phyloP scores from a whole-genome alignment of 2,888 invertebrate genomes.

The Epinotia demarniana region DNA sequence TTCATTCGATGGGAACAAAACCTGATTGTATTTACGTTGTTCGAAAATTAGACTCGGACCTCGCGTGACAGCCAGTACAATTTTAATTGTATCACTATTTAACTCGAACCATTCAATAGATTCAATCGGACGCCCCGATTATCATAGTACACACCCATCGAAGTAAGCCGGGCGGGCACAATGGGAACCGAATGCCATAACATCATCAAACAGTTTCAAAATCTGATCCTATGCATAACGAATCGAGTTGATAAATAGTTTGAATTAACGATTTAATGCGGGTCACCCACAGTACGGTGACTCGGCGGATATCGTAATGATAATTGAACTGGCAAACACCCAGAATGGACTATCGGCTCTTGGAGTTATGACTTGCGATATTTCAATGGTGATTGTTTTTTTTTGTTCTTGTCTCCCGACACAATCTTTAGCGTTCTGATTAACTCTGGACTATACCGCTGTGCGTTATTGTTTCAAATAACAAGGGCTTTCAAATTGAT shows the following conservation, averaged over 20 bases:
- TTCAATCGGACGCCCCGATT: constrained; percentile 76
- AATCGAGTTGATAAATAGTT: constrained; percentile 84
- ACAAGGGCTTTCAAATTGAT: constrained; percentile 46
- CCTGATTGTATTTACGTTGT: constrained; percentile 66
- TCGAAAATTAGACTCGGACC: constrained; percentile 66
- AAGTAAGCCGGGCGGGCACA: constrained; percentile 78
- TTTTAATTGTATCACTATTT: constrained; percentile 51
- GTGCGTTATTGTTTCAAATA: constrained; percentile 77
- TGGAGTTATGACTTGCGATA: constrained; percentile 82
- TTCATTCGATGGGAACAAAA: constrained; percentile 76
- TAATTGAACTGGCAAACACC: constrained; percentile 85
- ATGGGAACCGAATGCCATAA: constrained; percentile 75
- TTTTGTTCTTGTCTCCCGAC: constrained; percentile 80
- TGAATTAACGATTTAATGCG: constrained; percentile 85
- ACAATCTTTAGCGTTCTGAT: constrained; percentile 84
- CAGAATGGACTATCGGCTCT: constrained; percentile 77
- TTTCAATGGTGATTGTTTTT: constrained; percentile 79
- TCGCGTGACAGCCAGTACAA: constrained; percentile 47
- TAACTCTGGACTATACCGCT: constrained; percentile 80
- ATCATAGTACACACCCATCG: constrained; percentile 81
- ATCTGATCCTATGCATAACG: constrained; percentile 84
- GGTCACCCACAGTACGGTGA: constrained; percentile 83
- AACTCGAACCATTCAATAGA: constrained; percentile 68
- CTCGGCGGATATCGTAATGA: constrained; percentile 80
- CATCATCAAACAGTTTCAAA: constrained; percentile 83